phyloP scores from a whole-genome alignment of 92 coral and sea anemone species.

The Palythoa grandiflora region DNA sequence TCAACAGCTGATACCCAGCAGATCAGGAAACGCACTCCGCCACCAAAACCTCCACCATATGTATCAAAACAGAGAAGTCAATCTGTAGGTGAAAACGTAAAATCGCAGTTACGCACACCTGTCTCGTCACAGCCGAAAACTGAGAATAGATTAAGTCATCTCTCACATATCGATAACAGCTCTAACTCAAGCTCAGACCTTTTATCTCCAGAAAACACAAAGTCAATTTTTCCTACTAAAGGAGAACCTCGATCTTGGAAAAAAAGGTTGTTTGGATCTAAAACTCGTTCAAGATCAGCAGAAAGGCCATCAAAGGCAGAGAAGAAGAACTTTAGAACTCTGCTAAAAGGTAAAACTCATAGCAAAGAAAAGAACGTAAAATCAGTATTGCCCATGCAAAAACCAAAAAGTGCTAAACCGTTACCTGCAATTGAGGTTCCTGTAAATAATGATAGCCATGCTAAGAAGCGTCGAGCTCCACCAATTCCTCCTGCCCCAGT shows the following conservation, averaged over 20 bases:
- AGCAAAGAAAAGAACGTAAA: constrained; percentile 23
- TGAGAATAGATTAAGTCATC: neutral
- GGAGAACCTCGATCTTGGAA: constrained; percentile 84
- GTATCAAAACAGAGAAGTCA: constrained; percentile 5
- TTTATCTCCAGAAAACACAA: constrained; percentile 33
- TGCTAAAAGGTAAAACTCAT: constrained; percentile 20
- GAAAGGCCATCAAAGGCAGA: constrained; percentile 55
- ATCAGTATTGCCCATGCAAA: neutral
- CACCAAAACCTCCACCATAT: constrained; percentile 43
- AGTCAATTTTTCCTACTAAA: constrained; percentile 12
- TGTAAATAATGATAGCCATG: neutral
- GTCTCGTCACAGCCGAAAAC: neutral
- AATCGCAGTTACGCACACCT: neutral
- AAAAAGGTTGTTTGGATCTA: constrained; percentile 75
- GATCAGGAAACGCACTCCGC: constrained; percentile 29
- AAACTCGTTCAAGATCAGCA: constrained; percentile 56
- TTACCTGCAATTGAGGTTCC: constrained; percentile 1
- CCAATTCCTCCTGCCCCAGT: constrained; percentile 11
- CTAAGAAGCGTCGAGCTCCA: constrained; percentile 31
- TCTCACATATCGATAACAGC: neutral
- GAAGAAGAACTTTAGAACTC: constrained; percentile 26
- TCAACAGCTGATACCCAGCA: neutral
- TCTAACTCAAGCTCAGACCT: constrained; percentile 27
- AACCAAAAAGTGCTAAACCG: neutral
- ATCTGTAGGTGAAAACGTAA: neutral